These are phyloP conservation scores for Barypeithes pellucidus DNA, from an alignment of 2,888 invertebrate species.

Conservation along the genomic window DNA sequence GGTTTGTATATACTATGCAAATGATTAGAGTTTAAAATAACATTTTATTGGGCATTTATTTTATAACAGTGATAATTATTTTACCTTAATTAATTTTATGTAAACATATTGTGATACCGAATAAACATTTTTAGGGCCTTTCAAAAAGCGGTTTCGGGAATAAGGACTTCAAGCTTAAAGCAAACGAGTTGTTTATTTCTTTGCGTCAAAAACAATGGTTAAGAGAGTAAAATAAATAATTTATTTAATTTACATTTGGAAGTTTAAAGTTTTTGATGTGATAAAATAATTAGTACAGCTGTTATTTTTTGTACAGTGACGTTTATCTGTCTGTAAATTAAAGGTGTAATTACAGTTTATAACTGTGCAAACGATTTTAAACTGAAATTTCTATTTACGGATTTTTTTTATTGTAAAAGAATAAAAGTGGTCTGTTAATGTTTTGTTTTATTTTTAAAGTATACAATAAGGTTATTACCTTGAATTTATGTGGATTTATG, in stretches of 20 bases:
- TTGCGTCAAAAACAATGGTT: constrained; percentile 4
- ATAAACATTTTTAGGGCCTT: constrained; percentile 6
- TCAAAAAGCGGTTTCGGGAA: constrained; percentile 4
- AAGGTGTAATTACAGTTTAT: background rate
- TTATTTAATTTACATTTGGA: constrained; percentile 11
- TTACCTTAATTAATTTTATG: constrained; percentile 2
- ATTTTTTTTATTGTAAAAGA: background rate
- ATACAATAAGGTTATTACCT: too few relatives aligned
- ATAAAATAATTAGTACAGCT: background rate
- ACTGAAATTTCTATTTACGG: background rate
- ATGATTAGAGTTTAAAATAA: background rate
- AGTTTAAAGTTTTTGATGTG: constrained; percentile 5
- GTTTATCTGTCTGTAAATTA: background rate
- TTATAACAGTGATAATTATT: background rate
- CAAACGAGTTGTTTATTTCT: constrained; percentile 17
- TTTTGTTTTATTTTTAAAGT: background rate
- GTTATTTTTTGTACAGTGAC: constrained; percentile 6
- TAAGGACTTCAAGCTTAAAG: constrained; percentile 14
- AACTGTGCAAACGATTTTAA: background rate
- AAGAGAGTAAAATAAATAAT: constrained; percentile 14
- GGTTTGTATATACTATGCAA: too few relatives aligned
- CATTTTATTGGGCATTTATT: constrained; percentile 1
- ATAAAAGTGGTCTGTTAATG: background rate
- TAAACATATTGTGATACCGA: constrained; percentile 15
- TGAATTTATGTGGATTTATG: too few relatives aligned